phyloP scores from a whole-genome alignment of 2,888 invertebrate species.

The Plagodis pulveraria region DNA sequence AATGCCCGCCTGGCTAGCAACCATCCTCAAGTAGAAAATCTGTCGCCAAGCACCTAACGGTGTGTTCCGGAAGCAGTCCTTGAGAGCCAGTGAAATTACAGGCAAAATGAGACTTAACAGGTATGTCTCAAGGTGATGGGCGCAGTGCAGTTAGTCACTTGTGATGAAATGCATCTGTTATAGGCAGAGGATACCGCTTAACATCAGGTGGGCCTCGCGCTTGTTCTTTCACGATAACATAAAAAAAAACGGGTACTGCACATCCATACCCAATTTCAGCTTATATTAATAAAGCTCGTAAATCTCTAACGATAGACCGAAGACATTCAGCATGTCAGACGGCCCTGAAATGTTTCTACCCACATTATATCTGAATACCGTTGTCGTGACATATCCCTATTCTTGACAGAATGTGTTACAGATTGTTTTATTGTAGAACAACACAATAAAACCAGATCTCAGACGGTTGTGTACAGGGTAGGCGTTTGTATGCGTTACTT shows the following conservation, averaged over 20 bases:
- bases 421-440: conserved; percentile 17
- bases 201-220: too few relatives aligned
- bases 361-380: conserved; percentile 6
- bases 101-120: too few relatives aligned
- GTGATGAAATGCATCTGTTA: too few relatives aligned
- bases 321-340: conserved; percentile 3
- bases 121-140: too few relatives aligned
- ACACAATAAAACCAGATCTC: conserved; percentile 16
- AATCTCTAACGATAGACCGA: conserved; percentile 6
- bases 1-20: too few relatives aligned
- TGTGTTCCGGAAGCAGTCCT: too few relatives aligned
- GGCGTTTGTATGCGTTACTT: not conserved
- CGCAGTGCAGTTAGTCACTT: too few relatives aligned
- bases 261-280: not conserved
- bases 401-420: conserved; percentile 20
- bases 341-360: conserved; percentile 3
- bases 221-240: too few relatives aligned
- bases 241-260: not conserved
- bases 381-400: conserved; percentile 2
- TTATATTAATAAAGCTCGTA: not conserved
- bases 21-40: too few relatives aligned
- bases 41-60: too few relatives aligned
- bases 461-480: not conserved
- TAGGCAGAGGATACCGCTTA: too few relatives aligned
- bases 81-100: too few relatives aligned